A percentile compares a stretch with the other conserved stretches of the same genome.
These are phyloP conservation scores for Pycnonotus jocosus DNA, from an alignment of 2,113 vertebrate genomes.

Conservation along the genomic window DNA sequence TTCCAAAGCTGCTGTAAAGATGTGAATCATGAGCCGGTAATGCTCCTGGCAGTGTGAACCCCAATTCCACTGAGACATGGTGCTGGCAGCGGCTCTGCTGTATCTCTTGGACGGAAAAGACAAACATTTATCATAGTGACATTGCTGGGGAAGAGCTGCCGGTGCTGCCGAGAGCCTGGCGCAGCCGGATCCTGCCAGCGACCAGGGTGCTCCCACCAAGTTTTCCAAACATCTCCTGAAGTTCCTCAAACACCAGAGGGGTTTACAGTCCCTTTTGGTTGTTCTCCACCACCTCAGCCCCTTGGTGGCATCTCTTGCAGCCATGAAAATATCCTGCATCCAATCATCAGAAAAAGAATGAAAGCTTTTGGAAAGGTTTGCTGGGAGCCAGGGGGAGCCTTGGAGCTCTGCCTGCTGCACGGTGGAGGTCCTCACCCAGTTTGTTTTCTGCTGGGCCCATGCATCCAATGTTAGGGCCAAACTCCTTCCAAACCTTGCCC, in stretches of 20 bases:
- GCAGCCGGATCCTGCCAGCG: accelerated
- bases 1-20: conserved; percentile 32
- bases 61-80: background rate
- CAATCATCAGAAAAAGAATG: background rate
- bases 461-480: background rate
- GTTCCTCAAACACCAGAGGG: background rate
- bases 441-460: background rate
- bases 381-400: background rate
- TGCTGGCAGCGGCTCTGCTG: background rate
- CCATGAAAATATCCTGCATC: background rate
- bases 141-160: background rate
- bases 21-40: conserved; percentile 50
- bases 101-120: conserved; percentile 11
- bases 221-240: background rate
- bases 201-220: background rate
- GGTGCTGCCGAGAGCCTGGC: background rate
- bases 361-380: background rate
- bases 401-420: background rate
- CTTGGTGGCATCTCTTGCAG: accelerated
- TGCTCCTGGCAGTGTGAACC: background rate
- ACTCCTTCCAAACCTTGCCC: background rate
- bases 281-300: background rate
- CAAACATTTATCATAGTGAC: conserved; percentile 8
- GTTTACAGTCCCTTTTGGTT: background rate
- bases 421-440: background rate